Conservation (phyloP, 2,113 vertebrate genomes). For the Dipodomys merriami region DNA sequence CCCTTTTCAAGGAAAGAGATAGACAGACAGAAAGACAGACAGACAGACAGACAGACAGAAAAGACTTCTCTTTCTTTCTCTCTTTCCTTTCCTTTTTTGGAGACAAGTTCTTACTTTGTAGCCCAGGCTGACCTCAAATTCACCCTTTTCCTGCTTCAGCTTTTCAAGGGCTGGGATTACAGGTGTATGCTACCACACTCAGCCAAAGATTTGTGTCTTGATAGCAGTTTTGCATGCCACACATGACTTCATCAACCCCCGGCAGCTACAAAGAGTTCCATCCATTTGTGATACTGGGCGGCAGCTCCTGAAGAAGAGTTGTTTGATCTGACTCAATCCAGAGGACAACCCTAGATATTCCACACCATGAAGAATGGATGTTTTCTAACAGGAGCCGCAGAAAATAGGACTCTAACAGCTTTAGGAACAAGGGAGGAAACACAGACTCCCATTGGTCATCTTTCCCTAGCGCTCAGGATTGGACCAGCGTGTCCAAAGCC, state of each 20-base stretch:
- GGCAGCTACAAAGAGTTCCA: background rate
- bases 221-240: background rate
- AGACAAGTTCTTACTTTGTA: background rate
- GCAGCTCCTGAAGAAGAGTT: background rate
- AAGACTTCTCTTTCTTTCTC: too few relatives aligned
- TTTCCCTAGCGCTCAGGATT: background rate
- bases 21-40: too few relatives aligned
- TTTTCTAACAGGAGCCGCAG: background rate
- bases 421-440: background rate
- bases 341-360: background rate
- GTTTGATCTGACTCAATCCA: constrained; percentile 34
- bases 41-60: too few relatives aligned
- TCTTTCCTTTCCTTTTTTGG: background rate
- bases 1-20: too few relatives aligned
- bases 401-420: background rate
- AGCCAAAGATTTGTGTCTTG: background rate
- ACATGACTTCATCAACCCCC: background rate
- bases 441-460: background rate
- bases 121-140: background rate
- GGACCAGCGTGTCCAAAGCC: background rate
- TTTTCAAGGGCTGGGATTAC: background rate
- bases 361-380: background rate
- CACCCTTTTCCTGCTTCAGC: background rate
- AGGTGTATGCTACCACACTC: background rate
- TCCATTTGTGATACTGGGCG: background rate